Base-by-base conservation (phyloP, 53 echinoderm and acorn worm species). In the Holothuria leucospilota region DNA sequence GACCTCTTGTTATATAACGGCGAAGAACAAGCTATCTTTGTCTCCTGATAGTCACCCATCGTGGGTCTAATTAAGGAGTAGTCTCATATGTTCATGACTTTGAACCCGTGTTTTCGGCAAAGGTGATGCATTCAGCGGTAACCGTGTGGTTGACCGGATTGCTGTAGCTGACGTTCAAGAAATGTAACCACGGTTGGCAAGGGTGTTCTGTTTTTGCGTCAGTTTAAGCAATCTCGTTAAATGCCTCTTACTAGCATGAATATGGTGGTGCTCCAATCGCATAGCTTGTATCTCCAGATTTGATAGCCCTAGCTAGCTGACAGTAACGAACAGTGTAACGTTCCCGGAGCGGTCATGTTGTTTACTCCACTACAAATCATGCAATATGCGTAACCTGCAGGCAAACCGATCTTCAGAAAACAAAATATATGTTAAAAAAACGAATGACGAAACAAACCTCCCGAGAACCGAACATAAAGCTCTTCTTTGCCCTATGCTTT, bases 1-100 rank as follows among this genome's bases (percentile, higher is more conserved):
- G 90, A 29, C 90, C 90, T 65, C 90, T 30, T 34, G 68, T 86
- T 59, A 58, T 42, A 69, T 86, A 90, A 58, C 60, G 79, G 38
- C 90, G 86, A 86, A 78, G 69, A 20, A 71, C 78, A 51, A 90
- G 59, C 27, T 82, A 60, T 53, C 90, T 65, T 61, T 69, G 86
- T 61, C 70, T 88, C 21, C 89, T 82, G 26, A 20, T 74, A 51
- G 75, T 73, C 21, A 89, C 89, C 11, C 89, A 84, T n/a, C 77
- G 69, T 9, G 89, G 89, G 42, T 89, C 89, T 62, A 84, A 63
- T 46, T 51, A 23, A 74, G 74, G 6, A 74, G 74, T 74, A 74
- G 5, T 38, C 74, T 51, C 6, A 74, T 15, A 21, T 46, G 46
- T 27, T 74, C 74, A n/a, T 52, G 46, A 23, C 39, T 41, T 74